A percentile compares a stretch with the other conserved stretches of the same genome.
Evolutionary conservation across 64 coral and sea anemone genomes (phyloP).

Genomic region (Porites lutea): DNA sequence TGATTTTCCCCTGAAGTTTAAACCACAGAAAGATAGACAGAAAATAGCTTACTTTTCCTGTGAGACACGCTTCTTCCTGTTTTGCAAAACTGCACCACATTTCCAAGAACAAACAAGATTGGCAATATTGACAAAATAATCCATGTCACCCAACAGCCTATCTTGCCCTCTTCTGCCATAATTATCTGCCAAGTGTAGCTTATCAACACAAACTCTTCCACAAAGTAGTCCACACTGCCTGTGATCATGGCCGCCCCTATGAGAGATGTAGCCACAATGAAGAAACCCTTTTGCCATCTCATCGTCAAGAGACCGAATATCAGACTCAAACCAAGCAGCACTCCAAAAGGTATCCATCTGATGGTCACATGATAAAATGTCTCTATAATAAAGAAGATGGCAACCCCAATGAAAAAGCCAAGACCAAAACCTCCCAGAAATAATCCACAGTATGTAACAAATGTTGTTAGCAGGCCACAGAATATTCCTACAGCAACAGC

Average conservation of each 20-base stretch:
- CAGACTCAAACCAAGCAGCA: constrained; percentile 82
- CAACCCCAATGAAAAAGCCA: constrained; percentile 93
- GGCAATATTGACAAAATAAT: constrained; percentile 87
- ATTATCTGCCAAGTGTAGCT: constrained; percentile 82
- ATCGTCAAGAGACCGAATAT: constrained; percentile 71
- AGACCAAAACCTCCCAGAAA: constrained; percentile 92
- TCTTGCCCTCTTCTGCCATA: constrained; percentile 51
- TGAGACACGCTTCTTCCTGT: constrained; percentile 90
- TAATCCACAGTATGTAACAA: constrained; percentile 90
- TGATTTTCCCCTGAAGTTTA: too few relatives aligned
- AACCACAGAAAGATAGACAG: too few relatives aligned
- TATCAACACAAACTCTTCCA: constrained; percentile 88
- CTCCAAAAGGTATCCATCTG: constrained; percentile 97
- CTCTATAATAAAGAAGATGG: constrained; percentile 56
- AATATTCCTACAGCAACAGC: constrained; percentile 83
- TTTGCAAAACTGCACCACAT: constrained; percentile 81
- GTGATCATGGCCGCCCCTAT: constrained; percentile 81
- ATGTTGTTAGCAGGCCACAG: constrained; percentile 84
- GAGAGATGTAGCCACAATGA: constrained; percentile 74
- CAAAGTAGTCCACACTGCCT: constrained; percentile 82
- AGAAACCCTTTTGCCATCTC: constrained; percentile 88
- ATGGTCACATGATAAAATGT: constrained; percentile 69
- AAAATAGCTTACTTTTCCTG: constrained; percentile 65
- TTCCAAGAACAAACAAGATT: constrained; percentile 89
- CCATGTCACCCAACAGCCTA: constrained; percentile 78